Evolutionary conservation across 1,140 invertebrate genomes (phyloP).

Genomic region (Matsumurasca onukii): DNA sequence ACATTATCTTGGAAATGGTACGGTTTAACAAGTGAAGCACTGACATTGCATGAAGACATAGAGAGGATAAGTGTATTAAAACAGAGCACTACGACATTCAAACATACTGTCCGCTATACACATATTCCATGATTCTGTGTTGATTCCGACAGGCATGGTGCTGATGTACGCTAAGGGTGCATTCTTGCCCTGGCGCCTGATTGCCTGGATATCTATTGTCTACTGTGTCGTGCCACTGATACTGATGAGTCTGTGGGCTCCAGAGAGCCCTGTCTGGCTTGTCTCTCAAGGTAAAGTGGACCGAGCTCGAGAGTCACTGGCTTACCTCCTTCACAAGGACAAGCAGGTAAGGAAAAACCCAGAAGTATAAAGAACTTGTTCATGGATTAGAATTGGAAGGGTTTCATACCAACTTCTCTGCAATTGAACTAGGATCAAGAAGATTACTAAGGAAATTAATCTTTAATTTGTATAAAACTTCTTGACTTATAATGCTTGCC

Average conservation of each 20-base stretch:
- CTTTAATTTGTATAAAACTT: neutral
- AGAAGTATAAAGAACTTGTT: too few species aligned
- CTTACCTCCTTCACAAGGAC: slow-evolving; percentile 23
- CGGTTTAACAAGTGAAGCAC: too few species aligned
- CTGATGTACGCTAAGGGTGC: slow-evolving; percentile 59
- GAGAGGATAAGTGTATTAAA: too few species aligned
- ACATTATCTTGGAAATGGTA: too few species aligned
- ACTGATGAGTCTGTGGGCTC: slow-evolving; percentile 57
- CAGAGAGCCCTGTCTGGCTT: slow-evolving; percentile 68
- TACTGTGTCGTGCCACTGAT: slow-evolving; percentile 57
- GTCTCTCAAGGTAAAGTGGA: slow-evolving; percentile 55
- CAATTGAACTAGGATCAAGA: neutral
- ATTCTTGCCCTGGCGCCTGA: slow-evolving; percentile 57
- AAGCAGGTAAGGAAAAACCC: slow-evolving; percentile 7
- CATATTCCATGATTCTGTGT: neutral
- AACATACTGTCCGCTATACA: too few species aligned
- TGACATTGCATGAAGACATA: too few species aligned
- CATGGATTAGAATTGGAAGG: too few species aligned
- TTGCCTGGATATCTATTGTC: slow-evolving; percentile 56
- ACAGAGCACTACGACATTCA: too few species aligned
- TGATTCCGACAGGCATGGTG: slow-evolving; percentile 58
- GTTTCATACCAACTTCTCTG: neutral
- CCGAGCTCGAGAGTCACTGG: slow-evolving; percentile 49
- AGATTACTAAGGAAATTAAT: neutral
- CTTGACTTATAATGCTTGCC: neutral